Evolutionary conservation across 2,797 vertebrate genomes (phyloP).

Genomic region (Acomys russatus): DNA sequence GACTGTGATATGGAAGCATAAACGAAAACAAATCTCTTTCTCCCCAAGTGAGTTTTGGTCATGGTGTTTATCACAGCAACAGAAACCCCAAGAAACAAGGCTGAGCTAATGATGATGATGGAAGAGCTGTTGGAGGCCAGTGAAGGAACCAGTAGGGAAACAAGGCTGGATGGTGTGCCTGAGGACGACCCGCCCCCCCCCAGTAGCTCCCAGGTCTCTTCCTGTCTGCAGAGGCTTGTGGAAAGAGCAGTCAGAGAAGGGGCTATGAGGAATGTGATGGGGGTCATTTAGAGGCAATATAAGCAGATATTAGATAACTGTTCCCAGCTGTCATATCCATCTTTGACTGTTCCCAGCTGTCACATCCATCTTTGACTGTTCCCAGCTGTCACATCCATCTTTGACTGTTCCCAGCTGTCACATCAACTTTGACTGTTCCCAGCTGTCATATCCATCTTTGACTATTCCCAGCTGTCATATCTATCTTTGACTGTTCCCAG

Average conservation of each 20-base stretch:
- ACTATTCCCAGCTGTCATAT: too few species aligned
- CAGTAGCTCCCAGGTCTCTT: neutral
- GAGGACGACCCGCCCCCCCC: neutral
- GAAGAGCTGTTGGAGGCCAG: neutral
- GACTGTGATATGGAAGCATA: neutral
- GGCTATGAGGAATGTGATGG: neutral
- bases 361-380: neutral
- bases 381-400: too few species aligned
- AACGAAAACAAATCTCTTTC: neutral
- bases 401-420: neutral
- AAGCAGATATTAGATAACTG: neutral
- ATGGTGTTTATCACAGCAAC: neutral
- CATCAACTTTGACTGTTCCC: neutral
- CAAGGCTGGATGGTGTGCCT: too few species aligned
- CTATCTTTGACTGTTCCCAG: neutral
- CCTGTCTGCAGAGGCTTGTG: neutral
- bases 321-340: too few species aligned
- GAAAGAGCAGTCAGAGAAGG: neutral
- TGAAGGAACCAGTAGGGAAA: neutral
- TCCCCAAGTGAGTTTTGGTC: neutral
- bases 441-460: too few species aligned
- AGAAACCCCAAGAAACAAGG: neutral
- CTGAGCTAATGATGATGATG: neutral
- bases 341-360: too few species aligned
- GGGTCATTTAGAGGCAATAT: neutral